Percentiles rank a stretch among this genome's conserved stretches.
Conservation (phyloP, 2,888 invertebrate species). For the Tridacna crocea region DNA sequence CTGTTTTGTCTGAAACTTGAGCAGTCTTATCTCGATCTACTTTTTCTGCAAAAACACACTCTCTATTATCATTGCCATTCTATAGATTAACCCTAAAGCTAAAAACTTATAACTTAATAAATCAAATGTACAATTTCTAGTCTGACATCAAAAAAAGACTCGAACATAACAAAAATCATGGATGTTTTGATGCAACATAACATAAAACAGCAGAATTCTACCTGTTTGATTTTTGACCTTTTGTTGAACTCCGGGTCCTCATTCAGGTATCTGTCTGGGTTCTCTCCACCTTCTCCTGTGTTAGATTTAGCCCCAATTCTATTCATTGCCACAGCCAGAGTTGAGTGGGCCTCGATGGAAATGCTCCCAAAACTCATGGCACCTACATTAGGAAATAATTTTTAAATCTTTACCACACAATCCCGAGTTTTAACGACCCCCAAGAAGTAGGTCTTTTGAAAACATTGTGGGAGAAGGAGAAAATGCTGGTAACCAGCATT, state of each 20-base stretch:
- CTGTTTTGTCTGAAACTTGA: no score
- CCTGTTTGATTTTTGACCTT: slow-evolving; percentile 98
- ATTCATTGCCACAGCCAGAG: slow-evolving; percentile 99
- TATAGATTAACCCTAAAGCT: no score
- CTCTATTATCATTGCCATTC: no score
- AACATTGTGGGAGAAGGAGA: background rate
- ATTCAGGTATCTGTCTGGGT: slow-evolving; percentile 89
- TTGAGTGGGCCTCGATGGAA: slow-evolving; percentile 97
- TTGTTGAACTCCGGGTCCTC: slow-evolving; percentile 92
- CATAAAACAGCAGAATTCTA: slow-evolving; percentile 58
- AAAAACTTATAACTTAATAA: no score
- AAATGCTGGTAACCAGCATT: background rate
- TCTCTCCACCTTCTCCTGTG: slow-evolving; percentile 97
- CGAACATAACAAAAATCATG: no score
- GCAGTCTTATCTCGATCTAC: no score
- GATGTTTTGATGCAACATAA: no score
- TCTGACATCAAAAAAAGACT: no score
- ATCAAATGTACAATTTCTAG: no score
- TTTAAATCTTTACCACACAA: no score
- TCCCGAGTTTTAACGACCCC: no score
- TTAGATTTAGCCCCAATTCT: slow-evolving; percentile 98
- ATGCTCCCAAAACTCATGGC: slow-evolving; percentile 99
- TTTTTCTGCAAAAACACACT: no score
- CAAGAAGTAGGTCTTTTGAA: background rate
- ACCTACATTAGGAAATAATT: slow-evolving; percentile 85